Conservation (phyloP, 2,797 vertebrate genomes). For the Parauchenoglanis ngamensis region DNA sequence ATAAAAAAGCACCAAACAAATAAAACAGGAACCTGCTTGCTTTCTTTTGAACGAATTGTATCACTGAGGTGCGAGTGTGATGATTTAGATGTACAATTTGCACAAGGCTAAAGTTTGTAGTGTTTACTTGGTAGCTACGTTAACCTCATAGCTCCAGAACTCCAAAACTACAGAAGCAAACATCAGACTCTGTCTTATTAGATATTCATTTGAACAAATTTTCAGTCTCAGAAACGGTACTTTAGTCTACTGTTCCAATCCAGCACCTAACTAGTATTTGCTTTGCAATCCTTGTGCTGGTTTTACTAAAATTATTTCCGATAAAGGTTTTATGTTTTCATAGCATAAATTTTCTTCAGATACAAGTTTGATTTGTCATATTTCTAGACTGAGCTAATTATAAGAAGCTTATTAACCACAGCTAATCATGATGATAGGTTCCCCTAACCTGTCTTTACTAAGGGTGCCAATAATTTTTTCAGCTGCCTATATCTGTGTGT, state of each 20-base stretch:
- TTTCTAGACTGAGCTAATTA: background rate
- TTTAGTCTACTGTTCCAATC: background rate
- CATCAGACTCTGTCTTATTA: background rate
- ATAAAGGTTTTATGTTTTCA: background rate
- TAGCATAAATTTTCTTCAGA: background rate
- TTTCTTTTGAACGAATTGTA: too few relatives aligned
- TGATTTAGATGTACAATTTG: background rate
- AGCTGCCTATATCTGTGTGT: conserved; percentile 5
- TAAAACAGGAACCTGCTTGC: background rate
- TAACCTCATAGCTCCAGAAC: background rate
- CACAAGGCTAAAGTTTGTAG: too few relatives aligned
- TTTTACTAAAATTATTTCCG: background rate
- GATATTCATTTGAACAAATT: background rate
- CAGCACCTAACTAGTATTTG: background rate
- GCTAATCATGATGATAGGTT: background rate
- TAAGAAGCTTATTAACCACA: background rate
- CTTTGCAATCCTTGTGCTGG: background rate
- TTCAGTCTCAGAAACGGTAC: background rate
- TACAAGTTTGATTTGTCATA: background rate
- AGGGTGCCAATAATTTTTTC: background rate
- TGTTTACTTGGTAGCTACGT: background rate
- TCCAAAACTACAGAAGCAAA: background rate
- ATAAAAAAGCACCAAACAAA: background rate
- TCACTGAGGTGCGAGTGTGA: background rate
- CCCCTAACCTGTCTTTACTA: background rate